Evolutionary conservation across 2,888 invertebrate species (phyloP).

Genomic region (Drosophila fungiperda): DNA sequence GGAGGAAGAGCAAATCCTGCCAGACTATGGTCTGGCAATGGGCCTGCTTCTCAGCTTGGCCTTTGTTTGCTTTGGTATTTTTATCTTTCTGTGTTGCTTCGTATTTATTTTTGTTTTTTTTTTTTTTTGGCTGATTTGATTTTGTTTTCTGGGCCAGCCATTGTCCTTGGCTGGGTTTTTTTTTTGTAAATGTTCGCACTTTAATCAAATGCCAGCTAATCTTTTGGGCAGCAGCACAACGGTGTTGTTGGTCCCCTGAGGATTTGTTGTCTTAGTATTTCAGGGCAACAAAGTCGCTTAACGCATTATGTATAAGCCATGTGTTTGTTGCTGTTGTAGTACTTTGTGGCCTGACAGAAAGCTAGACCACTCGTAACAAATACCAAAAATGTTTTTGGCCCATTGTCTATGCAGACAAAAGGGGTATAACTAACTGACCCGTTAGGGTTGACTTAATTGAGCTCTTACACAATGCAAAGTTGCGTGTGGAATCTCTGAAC

Average conservation of each 20-base stretch:
- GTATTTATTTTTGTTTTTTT: conserved; percentile 29
- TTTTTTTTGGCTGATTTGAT: conserved; percentile 67
- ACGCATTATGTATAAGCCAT: conserved; percentile 65
- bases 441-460: conserved; percentile 56
- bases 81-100: conserved; percentile 48
- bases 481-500: conserved; percentile 41
- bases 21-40: conserved; percentile 8
- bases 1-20: conserved; percentile 28
- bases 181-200: conserved; percentile 69
- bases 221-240: conserved; percentile 56
- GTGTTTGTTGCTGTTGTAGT: conserved; percentile 6
- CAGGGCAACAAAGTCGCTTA: conserved; percentile 50
- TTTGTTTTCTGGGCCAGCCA: conserved; percentile 47
- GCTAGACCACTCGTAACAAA: conserved; percentile 13
- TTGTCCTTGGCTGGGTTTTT: conserved; percentile 43
- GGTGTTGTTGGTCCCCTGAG: conserved; percentile 32
- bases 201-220: conserved; percentile 79
- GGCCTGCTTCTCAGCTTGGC: conserved; percentile 36
- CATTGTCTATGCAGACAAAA: conserved; percentile 7
- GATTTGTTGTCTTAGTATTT: conserved; percentile 56
- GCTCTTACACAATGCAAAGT: conserved; percentile 28
- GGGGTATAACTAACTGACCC: conserved; percentile 26
- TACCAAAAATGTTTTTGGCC: conserved; percentile 14
- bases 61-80: conserved; percentile 59
- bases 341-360: conserved; percentile 7